phyloP scores from a whole-genome alignment of 1,140 invertebrate genomes.

The Kradibia gibbosae region DNA sequence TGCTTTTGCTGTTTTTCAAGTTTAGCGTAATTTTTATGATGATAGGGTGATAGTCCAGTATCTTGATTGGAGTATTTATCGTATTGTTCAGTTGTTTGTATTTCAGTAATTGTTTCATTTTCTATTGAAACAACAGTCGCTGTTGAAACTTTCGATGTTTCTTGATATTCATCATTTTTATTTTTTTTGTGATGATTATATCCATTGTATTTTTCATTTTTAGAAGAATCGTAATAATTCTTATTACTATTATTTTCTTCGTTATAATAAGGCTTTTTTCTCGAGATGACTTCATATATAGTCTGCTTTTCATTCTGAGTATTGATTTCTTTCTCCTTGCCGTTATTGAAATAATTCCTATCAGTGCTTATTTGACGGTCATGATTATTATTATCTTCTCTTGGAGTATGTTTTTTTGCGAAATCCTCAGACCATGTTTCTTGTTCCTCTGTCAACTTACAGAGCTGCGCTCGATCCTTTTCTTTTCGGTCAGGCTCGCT shows the following conservation, averaged over 20 bases:
- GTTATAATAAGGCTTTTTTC: conserved; percentile 31
- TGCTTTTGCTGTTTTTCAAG: not conserved
- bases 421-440: conserved; percentile 53
- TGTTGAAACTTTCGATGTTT: conserved; percentile 8
- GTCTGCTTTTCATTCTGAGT: conserved; percentile 33
- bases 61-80: conserved; percentile 53
- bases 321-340: conserved; percentile 44
- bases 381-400: conserved; percentile 13
- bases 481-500: conserved; percentile 58
- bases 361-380: not conserved
- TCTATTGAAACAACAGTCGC: not conserved
- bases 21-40: conserved; percentile 31
- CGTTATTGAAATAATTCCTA: conserved; percentile 22
- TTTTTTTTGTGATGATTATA: not conserved
- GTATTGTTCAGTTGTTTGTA: conserved; percentile 49
- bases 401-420: conserved; percentile 41
- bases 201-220: conserved; percentile 27
- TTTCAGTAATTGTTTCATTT: conserved; percentile 44
- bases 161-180: conserved; percentile 18
- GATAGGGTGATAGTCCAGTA: conserved; percentile 34
- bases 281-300: conserved; percentile 31
- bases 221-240: not conserved
- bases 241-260: conserved; percentile 31
- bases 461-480: conserved; percentile 51
- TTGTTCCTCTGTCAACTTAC: conserved; percentile 53